Evolutionary conservation across 2,888 invertebrate genomes (phyloP).

Genomic region (Ptychoptera contaminata): DNA sequence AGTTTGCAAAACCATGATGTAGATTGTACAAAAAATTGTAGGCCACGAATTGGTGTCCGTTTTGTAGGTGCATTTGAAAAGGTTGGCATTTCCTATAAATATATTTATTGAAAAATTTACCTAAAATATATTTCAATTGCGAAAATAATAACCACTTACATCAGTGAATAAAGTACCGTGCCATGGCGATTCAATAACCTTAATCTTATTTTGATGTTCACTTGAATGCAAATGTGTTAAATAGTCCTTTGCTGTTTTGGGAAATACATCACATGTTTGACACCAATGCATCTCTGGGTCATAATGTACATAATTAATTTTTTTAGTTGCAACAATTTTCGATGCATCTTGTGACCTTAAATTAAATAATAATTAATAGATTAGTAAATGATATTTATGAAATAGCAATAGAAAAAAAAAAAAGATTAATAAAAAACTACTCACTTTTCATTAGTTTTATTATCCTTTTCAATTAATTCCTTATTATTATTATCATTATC

Average conservation of each 20-base stretch:
- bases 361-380: background rate
- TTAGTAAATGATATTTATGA: background rate
- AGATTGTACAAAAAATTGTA: constrained; percentile 76
- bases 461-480: background rate
- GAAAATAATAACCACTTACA: constrained; percentile 13
- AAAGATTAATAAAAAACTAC: background rate
- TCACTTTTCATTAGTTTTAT: background rate
- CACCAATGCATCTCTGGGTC: constrained; percentile 89
- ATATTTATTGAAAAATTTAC: too few relatives aligned
- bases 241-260: constrained; percentile 72
- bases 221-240: constrained; percentile 67
- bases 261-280: constrained; percentile 70
- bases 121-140: background rate
- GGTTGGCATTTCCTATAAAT: constrained; percentile 41
- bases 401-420: background rate
- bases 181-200: constrained; percentile 27
- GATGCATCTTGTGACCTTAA: too few relatives aligned
- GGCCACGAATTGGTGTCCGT: constrained; percentile 68
- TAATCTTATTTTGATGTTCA: constrained; percentile 43
- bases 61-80: constrained; percentile 56
- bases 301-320: constrained; percentile 68
- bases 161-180: constrained; percentile 23
- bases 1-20: constrained; percentile 83
- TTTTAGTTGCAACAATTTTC: constrained; percentile 14
- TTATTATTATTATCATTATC: background rate